Conservation (phyloP, 2,797 vertebrate genomes). For the Vespertilio murinus region DNA sequence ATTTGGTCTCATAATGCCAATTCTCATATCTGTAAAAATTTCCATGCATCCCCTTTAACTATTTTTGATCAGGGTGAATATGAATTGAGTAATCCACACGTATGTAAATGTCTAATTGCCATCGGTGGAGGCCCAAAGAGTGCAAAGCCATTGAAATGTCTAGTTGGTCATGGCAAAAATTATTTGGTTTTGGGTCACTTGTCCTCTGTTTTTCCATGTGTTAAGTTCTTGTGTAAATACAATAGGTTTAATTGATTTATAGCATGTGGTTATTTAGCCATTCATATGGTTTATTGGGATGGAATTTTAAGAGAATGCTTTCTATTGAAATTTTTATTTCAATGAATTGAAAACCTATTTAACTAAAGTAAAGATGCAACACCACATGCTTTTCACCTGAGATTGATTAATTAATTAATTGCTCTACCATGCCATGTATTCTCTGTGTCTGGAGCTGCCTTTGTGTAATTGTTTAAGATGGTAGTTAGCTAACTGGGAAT, state of each 20-base stretch:
- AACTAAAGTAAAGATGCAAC: not conserved
- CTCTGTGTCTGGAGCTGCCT: conserved; percentile 5
- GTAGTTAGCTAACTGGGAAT: not conserved
- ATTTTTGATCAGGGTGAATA: not conserved
- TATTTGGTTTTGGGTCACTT: not conserved
- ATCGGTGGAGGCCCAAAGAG: not conserved
- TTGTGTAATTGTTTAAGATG: conserved; percentile 22
- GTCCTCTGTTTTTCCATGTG: not conserved
- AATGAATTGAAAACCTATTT: conserved; percentile 27
- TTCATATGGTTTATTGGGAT: not conserved
- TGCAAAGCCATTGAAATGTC: not conserved
- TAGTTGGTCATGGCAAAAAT: not conserved
- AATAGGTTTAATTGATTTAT: not conserved
- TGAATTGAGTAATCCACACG: not conserved
- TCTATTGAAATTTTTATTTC: conserved; percentile 31
- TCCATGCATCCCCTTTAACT: not conserved
- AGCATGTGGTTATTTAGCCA: not conserved
- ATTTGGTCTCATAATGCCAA: conserved; percentile 9
- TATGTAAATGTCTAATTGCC: not conserved
- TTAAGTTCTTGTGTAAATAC: not conserved
- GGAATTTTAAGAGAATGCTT: not conserved
- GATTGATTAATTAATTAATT: conserved; percentile 22
- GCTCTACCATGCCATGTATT: conserved; percentile 38
- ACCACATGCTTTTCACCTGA: not conserved
- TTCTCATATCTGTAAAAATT: not conserved